Conservation (phyloP, 2,888 invertebrate species). For the Amiota minor region DNA sequence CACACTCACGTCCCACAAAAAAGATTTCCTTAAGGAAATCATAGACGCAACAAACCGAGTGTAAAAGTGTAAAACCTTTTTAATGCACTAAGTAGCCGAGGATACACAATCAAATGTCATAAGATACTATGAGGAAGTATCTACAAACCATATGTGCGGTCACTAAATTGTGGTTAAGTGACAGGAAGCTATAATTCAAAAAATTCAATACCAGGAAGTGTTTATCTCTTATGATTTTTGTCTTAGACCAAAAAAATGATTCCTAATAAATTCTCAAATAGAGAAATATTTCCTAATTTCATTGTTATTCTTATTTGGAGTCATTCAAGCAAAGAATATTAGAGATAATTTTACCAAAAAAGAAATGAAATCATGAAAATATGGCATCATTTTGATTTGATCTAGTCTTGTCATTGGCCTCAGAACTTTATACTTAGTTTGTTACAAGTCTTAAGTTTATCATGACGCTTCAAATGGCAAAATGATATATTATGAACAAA, state of each 20-base stretch:
- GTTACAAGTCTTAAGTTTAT: too few relatives aligned
- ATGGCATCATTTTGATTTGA: slow-evolving; percentile 45
- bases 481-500: too few relatives aligned
- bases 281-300: too few relatives aligned
- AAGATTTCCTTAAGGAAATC: background rate
- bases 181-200: too few relatives aligned
- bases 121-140: background rate
- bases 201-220: too few relatives aligned
- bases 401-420: too few relatives aligned
- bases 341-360: slow-evolving; percentile 54
- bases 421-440: too few relatives aligned
- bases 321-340: slow-evolving; percentile 59
- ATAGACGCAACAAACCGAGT: background rate
- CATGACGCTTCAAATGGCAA: too few relatives aligned
- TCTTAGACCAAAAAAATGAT: too few relatives aligned
- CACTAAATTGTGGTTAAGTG: background rate
- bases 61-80: slow-evolving; percentile 16
- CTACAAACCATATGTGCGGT: background rate
- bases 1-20: background rate
- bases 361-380: slow-evolving; percentile 44
- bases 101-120: background rate
- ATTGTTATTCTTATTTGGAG: background rate
- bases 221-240: too few relatives aligned
- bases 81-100: slow-evolving; percentile 20
- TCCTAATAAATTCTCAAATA: too few relatives aligned